These are phyloP conservation scores for Chlorops oryzae DNA, from an alignment of 1,140 invertebrate genomes.

Conservation along the genomic window DNA sequence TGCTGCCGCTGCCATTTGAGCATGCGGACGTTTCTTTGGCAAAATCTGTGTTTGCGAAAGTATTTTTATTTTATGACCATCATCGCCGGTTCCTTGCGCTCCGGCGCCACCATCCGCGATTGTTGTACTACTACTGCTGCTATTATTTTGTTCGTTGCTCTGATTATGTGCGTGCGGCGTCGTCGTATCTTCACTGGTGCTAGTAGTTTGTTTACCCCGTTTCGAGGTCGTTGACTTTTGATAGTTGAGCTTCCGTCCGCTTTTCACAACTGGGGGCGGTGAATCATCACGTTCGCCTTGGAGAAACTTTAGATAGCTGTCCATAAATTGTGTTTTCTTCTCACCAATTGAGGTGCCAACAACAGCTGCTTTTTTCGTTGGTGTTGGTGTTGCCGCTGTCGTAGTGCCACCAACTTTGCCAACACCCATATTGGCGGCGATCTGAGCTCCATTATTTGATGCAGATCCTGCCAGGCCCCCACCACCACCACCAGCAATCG, in stretches of 20 bases:
- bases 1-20: constrained; percentile 41
- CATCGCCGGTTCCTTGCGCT: constrained; percentile 27
- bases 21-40: constrained; percentile 43
- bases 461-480: no score
- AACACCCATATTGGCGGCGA: background rate
- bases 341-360: constrained; percentile 53
- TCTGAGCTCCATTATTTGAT: background rate
- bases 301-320: constrained; percentile 75
- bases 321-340: constrained; percentile 70
- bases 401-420: constrained; percentile 1
- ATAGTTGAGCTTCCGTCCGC: constrained; percentile 40
- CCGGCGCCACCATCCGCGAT: constrained; percentile 9
- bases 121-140: constrained; percentile 23
- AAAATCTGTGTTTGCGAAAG: constrained; percentile 46
- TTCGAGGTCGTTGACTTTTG: constrained; percentile 23
- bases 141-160: constrained; percentile 13
- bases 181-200: no score
- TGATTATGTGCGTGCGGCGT: constrained; percentile 2
- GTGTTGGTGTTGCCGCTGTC: constrained; percentile 24
- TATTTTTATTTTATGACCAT: constrained; percentile 46
- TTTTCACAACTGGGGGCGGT: constrained; percentile 56
- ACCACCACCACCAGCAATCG: background rate
- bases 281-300: constrained; percentile 74
- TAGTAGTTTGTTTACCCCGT: constrained; percentile 32
- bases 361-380: constrained; percentile 50